phyloP scores from a whole-genome alignment of 2,888 invertebrate genomes.

The Sesia bembeciformis region DNA sequence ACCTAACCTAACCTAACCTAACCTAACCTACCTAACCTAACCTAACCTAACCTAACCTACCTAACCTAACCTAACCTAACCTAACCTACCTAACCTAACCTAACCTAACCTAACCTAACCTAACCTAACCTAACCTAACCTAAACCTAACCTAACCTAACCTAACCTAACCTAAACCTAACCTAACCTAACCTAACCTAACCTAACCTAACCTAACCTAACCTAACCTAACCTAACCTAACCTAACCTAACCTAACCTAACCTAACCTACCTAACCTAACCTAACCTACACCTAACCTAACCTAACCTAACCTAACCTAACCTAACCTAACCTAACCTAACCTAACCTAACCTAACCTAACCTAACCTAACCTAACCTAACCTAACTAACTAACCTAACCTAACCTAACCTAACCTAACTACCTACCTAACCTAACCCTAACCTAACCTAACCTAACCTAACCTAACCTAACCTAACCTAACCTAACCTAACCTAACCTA shows the following conservation, averaged over 20 bases:
- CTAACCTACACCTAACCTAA: conserved; percentile 8
- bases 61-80: too few relatives aligned
- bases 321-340: conserved; percentile 10
- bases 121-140: too few relatives aligned
- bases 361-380: conserved; percentile 6
- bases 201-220: conserved; percentile 7
- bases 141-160: conserved; percentile 4
- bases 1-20: conserved; percentile 12
- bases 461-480: conserved; percentile 9
- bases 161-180: conserved; percentile 8
- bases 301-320: conserved; percentile 10
- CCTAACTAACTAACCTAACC: conserved; percentile 6
- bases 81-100: too few relatives aligned
- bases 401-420: conserved; percentile 9
- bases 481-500: conserved; percentile 8
- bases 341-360: conserved; percentile 8
- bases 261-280: conserved; percentile 10
- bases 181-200: conserved; percentile 10
- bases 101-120: too few relatives aligned
- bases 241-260: conserved; percentile 9
- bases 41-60: too few relatives aligned
- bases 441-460: conserved; percentile 9
- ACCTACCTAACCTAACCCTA: conserved; percentile 9
- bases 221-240: conserved; percentile 9
- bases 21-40: conserved; percentile 6